Conservation (phyloP, 1,140 invertebrate genomes). For the Drosophila novamexicana region DNA sequence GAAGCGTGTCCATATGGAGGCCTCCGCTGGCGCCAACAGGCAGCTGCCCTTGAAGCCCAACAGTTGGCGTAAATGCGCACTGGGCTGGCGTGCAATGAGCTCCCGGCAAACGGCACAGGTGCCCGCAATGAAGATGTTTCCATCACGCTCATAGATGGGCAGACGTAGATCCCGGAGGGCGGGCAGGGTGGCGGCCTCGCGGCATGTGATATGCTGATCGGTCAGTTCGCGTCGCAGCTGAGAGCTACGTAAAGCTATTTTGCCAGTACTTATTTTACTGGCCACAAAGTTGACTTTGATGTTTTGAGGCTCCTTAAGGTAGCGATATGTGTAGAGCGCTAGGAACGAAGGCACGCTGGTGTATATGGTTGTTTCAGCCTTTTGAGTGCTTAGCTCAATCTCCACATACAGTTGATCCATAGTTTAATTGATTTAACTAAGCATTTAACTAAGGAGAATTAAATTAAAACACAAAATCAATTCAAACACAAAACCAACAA, state of each 20-base stretch:
- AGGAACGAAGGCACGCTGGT: constrained; percentile 73
- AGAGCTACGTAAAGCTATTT: constrained; percentile 63
- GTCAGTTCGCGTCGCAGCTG: constrained; percentile 63
- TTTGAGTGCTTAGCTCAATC: constrained; percentile 72
- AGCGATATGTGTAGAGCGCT: constrained; percentile 71
- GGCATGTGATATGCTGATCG: constrained; percentile 69
- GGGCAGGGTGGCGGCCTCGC: constrained; percentile 58
- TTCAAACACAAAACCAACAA: constrained; percentile 50
- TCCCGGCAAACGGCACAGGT: constrained; percentile 89
- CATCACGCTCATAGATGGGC: constrained; percentile 84
- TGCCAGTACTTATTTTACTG: constrained; percentile 56
- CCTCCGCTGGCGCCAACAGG: constrained; percentile 92
- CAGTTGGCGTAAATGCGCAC: constrained; percentile 85
- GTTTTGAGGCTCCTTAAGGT: constrained; percentile 61
- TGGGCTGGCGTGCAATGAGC: constrained; percentile 84
- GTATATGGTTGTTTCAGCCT: constrained; percentile 72
- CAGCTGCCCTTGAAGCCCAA: constrained; percentile 92
- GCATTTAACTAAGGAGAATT: constrained; percentile 59
- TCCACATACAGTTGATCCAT: constrained; percentile 82
- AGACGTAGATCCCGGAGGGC: constrained; percentile 67
- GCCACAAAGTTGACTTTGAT: constrained; percentile 75
- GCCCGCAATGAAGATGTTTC: constrained; percentile 87
- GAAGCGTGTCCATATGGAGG: constrained; percentile 95
- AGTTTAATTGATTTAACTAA: constrained; percentile 49
- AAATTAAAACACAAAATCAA: constrained; percentile 41